Conservation (phyloP, 1,140 invertebrate genomes). For the Sinonovacula constricta region DNA sequence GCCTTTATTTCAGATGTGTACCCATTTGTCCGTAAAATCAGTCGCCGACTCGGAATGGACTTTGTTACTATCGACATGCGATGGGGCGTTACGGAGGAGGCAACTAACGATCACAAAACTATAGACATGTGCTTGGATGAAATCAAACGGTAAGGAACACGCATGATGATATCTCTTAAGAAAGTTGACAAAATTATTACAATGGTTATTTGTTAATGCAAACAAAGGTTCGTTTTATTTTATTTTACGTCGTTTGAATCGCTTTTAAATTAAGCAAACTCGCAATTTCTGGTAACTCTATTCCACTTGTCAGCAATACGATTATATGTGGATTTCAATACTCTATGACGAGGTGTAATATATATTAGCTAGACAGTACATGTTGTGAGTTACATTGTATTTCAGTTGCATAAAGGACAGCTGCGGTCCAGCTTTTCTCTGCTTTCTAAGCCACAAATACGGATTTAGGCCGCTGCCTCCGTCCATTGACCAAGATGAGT, state of each 20-base stretch:
- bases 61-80: slow-evolving; percentile 48
- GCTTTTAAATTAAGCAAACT: too few species aligned
- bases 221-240: too few species aligned
- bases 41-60: slow-evolving; percentile 36
- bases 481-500: slow-evolving; percentile 28
- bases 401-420: slow-evolving; percentile 42
- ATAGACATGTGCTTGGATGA: slow-evolving; percentile 41
- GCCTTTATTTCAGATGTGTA: slow-evolving; percentile 30
- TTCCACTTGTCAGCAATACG: too few species aligned
- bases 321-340: too few species aligned
- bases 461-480: slow-evolving; percentile 32
- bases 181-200: too few species aligned
- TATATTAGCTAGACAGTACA: too few species aligned
- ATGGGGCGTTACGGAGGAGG: slow-evolving; percentile 41
- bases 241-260: too few species aligned
- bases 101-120: slow-evolving; percentile 36
- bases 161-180: background rate
- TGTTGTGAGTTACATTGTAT: too few species aligned
- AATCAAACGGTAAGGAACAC: slow-evolving; percentile 20
- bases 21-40: slow-evolving; percentile 24
- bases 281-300: too few species aligned
- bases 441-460: slow-evolving; percentile 41
- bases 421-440: slow-evolving; percentile 37
- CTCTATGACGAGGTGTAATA: too few species aligned
- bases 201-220: too few species aligned